These are phyloP conservation scores for Cremastinae sp. DNA, from an alignment of 2,888 invertebrate genomes.

Conservation along the genomic window DNA sequence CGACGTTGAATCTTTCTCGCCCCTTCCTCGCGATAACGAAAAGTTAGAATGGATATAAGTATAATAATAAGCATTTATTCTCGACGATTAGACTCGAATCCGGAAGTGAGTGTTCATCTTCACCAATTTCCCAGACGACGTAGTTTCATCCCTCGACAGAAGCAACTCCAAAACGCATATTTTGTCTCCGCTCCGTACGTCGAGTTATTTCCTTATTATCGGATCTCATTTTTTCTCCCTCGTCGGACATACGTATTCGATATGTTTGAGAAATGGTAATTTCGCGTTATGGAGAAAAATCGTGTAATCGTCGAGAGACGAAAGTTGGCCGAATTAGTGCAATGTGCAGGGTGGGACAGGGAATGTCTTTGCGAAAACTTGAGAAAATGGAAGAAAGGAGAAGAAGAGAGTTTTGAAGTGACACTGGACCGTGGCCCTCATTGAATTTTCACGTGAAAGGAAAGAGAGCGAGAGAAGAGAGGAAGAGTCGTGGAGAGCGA, in stretches of 20 bases:
- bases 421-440: conserved; percentile 39
- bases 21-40: conserved; percentile 4
- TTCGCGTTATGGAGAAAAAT: too few relatives aligned
- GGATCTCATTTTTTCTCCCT: too few relatives aligned
- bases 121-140: too few relatives aligned
- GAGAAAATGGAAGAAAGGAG: conserved; percentile 15
- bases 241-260: too few relatives aligned
- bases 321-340: too few relatives aligned
- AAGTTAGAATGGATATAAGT: conserved; percentile 41
- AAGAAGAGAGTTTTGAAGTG: conserved; percentile 22
- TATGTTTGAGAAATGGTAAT: too few relatives aligned
- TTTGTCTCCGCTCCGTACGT: too few relatives aligned
- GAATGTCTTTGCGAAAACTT: too few relatives aligned
- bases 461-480: conserved; percentile 38
- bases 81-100: conserved; percentile 29
- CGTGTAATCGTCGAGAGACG: too few relatives aligned
- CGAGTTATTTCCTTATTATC: too few relatives aligned
- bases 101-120: conserved; percentile 52
- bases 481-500: conserved; percentile 27
- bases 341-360: too few relatives aligned
- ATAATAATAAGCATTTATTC: not conserved
- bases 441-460: conserved; percentile 26
- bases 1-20: conserved; percentile 33
- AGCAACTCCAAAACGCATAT: too few relatives aligned
- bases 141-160: conserved; percentile 48